phyloP scores from a whole-genome alignment of 2,888 invertebrate species.

The Norana najaformis region DNA sequence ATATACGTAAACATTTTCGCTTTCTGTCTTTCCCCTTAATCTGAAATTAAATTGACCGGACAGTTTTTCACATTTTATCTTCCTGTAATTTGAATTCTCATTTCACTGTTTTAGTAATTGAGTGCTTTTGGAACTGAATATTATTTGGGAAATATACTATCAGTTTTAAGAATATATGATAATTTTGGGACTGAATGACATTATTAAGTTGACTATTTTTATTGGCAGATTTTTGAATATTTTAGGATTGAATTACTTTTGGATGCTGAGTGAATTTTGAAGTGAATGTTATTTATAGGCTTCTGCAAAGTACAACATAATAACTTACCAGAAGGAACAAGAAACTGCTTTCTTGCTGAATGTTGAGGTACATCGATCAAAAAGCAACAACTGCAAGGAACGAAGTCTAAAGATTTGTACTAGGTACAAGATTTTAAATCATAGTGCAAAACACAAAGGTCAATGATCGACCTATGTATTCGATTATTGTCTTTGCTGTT shows the following conservation, averaged over 20 bases:
- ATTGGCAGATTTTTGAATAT: neutral
- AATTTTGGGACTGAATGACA: neutral
- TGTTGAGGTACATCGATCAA: constrained; percentile 36
- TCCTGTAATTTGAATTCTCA: too few species aligned
- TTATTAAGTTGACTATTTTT: constrained; percentile 8
- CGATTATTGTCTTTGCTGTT: neutral
- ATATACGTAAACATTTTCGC: neutral
- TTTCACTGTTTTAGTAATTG: neutral
- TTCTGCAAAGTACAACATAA: constrained; percentile 52
- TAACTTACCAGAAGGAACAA: constrained; percentile 39
- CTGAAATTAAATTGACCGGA: too few species aligned
- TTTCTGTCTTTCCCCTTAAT: neutral
- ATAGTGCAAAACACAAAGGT: neutral
- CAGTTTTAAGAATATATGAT: too few species aligned
- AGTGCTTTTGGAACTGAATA: neutral
- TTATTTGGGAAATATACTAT: too few species aligned
- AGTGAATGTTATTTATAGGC: constrained; percentile 46
- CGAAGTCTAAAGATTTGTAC: constrained; percentile 51
- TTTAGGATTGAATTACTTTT: neutral
- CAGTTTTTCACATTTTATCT: too few species aligned
- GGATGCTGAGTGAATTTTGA: neutral
- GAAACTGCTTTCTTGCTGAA: constrained; percentile 48
- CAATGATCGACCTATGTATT: neutral
- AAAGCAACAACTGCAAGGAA: constrained; percentile 47
- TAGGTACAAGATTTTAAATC: constrained; percentile 44